Conservation (phyloP, 2,797 vertebrate genomes). For the Anas capensis region DNA sequence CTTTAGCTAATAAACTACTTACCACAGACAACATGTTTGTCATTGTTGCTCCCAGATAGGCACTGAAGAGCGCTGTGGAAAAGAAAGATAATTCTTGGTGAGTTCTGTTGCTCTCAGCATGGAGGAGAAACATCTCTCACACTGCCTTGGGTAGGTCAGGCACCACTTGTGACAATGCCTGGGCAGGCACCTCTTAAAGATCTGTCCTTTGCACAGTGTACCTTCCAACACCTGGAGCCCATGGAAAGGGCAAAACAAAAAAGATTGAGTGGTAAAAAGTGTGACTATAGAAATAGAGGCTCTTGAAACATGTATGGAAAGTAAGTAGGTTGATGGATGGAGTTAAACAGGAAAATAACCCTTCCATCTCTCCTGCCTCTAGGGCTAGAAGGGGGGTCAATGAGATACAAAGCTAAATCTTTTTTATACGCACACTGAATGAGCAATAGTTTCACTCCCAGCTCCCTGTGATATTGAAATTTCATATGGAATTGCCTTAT, state of each 20-base stretch:
- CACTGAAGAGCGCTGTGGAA: conserved; percentile 89
- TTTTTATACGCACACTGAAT: conserved; percentile 18
- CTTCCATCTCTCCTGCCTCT: neutral
- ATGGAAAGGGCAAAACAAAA: neutral
- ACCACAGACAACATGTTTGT: conserved; percentile 88
- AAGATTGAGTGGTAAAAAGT: neutral
- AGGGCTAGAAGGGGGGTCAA: conserved; percentile 18
- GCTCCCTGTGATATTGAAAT: conserved; percentile 15
- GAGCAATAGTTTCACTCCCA: conserved; percentile 20
- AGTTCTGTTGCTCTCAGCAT: neutral
- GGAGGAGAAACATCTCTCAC: neutral
- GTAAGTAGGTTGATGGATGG: neutral
- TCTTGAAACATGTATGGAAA: conserved; percentile 14
- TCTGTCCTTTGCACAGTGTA: neutral
- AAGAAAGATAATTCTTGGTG: neutral
- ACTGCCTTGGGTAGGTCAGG: neutral
- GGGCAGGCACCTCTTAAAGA: neutral
- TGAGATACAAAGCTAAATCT: conserved; percentile 16
- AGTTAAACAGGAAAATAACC: conserved; percentile 22
- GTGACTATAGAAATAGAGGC: neutral
- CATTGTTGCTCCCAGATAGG: conserved; percentile 90
- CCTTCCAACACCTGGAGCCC: neutral
- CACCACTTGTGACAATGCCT: neutral
- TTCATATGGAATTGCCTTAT: conserved; percentile 43
- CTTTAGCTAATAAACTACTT: conserved; percentile 52